These are phyloP conservation scores for Chiloscyllium punctatum DNA, from an alignment of 2,797 vertebrate genomes.

Conservation along the genomic window DNA sequence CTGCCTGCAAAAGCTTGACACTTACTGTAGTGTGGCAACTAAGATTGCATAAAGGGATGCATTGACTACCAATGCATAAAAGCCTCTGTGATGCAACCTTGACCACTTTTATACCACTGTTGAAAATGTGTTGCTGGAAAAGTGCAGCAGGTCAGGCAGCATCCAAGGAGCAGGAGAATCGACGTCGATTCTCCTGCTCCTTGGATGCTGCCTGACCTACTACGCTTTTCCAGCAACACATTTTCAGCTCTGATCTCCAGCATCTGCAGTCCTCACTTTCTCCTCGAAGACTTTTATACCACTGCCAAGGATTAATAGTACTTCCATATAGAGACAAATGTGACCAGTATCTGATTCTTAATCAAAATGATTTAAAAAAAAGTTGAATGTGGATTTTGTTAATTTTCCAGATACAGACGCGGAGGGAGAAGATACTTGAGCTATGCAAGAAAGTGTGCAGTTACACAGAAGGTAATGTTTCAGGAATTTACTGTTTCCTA, in stretches of 20 bases:
- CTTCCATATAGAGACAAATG: neutral
- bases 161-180: too few species aligned
- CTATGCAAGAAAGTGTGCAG: slow-evolving; percentile 83
- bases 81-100: neutral
- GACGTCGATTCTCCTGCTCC: too few species aligned
- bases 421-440: slow-evolving; percentile 94
- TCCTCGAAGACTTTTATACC: neutral
- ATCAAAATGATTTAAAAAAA: neutral
- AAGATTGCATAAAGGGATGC: neutral
- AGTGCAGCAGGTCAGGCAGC: too few species aligned
- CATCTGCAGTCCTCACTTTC: too few species aligned
- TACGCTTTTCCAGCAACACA: too few species aligned
- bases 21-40: neutral
- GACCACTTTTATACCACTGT: neutral
- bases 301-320: neutral
- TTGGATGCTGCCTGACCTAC: too few species aligned
- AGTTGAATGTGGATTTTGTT: neutral
- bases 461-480: slow-evolving; percentile 75
- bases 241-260: too few species aligned
- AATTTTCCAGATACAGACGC: slow-evolving; percentile 72
- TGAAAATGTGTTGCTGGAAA: too few species aligned
- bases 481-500: neutral
- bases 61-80: neutral
- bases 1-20: neutral
- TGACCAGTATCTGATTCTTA: neutral